Evolutionary conservation across 2,797 vertebrate species (phyloP).

Genomic region (Zenarchopterus dispar): DNA sequence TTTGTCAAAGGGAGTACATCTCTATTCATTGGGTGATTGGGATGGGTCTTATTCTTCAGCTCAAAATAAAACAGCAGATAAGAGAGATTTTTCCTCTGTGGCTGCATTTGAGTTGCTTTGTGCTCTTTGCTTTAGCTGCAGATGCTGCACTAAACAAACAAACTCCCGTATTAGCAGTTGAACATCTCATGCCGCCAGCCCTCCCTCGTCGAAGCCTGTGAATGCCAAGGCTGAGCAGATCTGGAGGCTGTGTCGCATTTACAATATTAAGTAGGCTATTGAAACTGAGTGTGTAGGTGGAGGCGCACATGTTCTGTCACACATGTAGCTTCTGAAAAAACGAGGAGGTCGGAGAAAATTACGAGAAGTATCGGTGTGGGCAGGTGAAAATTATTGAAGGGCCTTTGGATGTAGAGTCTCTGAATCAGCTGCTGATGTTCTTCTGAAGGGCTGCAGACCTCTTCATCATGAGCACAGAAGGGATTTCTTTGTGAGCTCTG

Average conservation of each 20-base stretch:
- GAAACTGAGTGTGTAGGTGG: slow-evolving; percentile 79
- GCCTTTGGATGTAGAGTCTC: slow-evolving; percentile 49
- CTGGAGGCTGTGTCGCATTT: slow-evolving; percentile 73
- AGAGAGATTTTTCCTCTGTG: background rate
- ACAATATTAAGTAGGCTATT: slow-evolving; percentile 76
- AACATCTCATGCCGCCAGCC: slow-evolving; percentile 52
- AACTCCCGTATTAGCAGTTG: slow-evolving; percentile 21
- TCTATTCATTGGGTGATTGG: slow-evolving; percentile 26
- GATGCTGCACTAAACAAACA: slow-evolving; percentile 9
- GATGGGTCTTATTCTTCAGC: slow-evolving; percentile 34
- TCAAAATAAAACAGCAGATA: slow-evolving; percentile 26
- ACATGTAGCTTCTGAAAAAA: slow-evolving; percentile 61
- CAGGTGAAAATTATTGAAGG: slow-evolving; percentile 55
- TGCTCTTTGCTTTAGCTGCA: slow-evolving; percentile 14
- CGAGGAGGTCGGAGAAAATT: slow-evolving; percentile 27
- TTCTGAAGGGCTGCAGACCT: slow-evolving; percentile 1
- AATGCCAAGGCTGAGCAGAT: slow-evolving; percentile 73
- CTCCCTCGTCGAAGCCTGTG: slow-evolving; percentile 41
- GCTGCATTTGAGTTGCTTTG: slow-evolving; percentile 37
- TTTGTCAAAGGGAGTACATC: slow-evolving; percentile 41
- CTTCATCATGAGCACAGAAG: background rate
- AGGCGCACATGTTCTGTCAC: slow-evolving; percentile 73
- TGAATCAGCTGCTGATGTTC: slow-evolving; percentile 47
- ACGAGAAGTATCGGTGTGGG: slow-evolving; percentile 45
- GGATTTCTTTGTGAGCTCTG: slow-evolving; percentile 14